A percentile compares a stretch with the other conserved stretches of the same genome.
Conservation (phyloP, 2,113 vertebrate species). For the Garra rufa region DNA sequence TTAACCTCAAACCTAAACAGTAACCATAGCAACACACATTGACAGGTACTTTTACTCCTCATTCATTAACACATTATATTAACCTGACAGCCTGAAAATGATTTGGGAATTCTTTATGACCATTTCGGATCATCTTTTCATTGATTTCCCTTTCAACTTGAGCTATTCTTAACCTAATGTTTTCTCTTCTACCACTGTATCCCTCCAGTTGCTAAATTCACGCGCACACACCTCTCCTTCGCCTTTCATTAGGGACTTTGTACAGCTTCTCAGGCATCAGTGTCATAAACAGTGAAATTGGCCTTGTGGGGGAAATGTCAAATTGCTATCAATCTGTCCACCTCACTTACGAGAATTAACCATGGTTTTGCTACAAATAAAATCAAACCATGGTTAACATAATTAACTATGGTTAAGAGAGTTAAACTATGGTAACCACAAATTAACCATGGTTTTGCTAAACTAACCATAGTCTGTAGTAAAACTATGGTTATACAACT, state of each 20-base stretch:
- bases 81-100: background rate
- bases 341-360: too few species aligned
- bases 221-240: background rate
- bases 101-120: background rate
- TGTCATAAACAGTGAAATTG: slow-evolving; percentile 62
- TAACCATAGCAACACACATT: background rate
- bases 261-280: background rate
- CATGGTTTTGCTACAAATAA: too few species aligned
- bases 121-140: background rate
- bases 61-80: background rate
- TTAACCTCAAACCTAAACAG: background rate
- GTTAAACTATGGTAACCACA: too few species aligned
- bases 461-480: too few species aligned
- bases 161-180: background rate
- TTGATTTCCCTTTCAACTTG: background rate
- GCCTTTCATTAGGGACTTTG: background rate
- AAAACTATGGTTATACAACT: too few species aligned
- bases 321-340: slow-evolving; percentile 60
- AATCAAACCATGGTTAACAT: too few species aligned
- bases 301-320: slow-evolving; percentile 59
- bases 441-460: too few species aligned
- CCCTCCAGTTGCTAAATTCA: background rate
- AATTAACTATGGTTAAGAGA: too few species aligned
- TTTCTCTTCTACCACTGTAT: background rate
- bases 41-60: background rate